Conservation (phyloP, 2,888 invertebrate genomes). For the Psylliodes chrysocephalus region DNA sequence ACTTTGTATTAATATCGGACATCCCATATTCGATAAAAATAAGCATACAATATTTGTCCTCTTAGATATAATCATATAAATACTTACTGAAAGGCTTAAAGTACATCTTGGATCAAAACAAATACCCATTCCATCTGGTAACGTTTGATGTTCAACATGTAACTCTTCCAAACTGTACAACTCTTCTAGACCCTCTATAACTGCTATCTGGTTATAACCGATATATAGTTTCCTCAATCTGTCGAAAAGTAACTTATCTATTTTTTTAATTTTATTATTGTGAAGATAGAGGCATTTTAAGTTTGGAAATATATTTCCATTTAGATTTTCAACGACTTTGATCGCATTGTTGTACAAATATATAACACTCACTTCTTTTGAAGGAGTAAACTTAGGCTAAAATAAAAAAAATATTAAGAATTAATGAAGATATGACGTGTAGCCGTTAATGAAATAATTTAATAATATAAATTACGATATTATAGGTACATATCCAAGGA, state of each 20-base stretch:
- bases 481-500: too few relatives aligned
- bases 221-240: conserved; percentile 83
- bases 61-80: too few relatives aligned
- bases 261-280: conserved; percentile 80
- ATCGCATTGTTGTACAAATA: conserved; percentile 75
- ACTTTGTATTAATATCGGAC: background rate
- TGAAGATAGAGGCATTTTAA: conserved; percentile 79
- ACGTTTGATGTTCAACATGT: conserved; percentile 74
- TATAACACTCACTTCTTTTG: conserved; percentile 69
- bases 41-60: too few relatives aligned
- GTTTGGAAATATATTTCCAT: conserved; percentile 61
- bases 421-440: too few relatives aligned
- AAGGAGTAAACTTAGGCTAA: conserved; percentile 34
- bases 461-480: background rate
- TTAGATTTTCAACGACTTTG: conserved; percentile 68
- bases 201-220: conserved; percentile 74
- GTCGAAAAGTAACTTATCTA: conserved; percentile 76
- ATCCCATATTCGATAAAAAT: background rate
- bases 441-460: background rate
- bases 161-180: conserved; percentile 72
- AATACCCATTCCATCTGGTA: conserved; percentile 68
- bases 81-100: conserved; percentile 68
- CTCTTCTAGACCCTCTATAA: conserved; percentile 75
- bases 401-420: conserved; percentile 17
- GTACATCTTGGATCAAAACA: conserved; percentile 76